A percentile compares a stretch with the other conserved stretches of the same genome.
These are phyloP conservation scores for Octodonta nipae DNA, from an alignment of 2,888 invertebrate genomes.

Conservation along the genomic window DNA sequence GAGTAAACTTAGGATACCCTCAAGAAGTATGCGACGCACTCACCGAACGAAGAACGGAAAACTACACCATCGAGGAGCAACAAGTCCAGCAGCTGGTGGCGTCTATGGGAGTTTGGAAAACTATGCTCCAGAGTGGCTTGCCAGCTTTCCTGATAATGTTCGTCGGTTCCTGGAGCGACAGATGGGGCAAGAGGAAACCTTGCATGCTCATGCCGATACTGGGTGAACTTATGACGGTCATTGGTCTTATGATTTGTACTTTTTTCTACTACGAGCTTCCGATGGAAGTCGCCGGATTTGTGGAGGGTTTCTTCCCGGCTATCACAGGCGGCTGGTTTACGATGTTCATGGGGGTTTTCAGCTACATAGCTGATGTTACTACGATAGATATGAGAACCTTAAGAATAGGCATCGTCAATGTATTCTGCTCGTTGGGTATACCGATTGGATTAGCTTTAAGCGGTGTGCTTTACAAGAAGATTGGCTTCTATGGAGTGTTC, in stretches of 20 bases:
- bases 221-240: conserved; percentile 65
- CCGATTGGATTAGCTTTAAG: conserved; percentile 81
- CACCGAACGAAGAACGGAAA: conserved; percentile 56
- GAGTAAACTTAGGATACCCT: conserved; percentile 64
- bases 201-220: conserved; percentile 73
- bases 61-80: conserved; percentile 47
- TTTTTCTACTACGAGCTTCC: conserved; percentile 67
- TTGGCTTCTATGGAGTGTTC: conserved; percentile 73
- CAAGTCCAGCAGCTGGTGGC: conserved; percentile 62
- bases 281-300: conserved; percentile 66
- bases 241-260: conserved; percentile 65
- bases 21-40: conserved; percentile 64
- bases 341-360: conserved; percentile 82
- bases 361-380: conserved; percentile 78
- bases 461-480: conserved; percentile 62
- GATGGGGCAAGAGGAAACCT: conserved; percentile 56
- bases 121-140: conserved; percentile 66
- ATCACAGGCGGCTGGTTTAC: conserved; percentile 77
- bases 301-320: conserved; percentile 70
- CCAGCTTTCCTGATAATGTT: conserved; percentile 73
- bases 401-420: conserved; percentile 75
- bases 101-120: conserved; percentile 75
- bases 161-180: conserved; percentile 66
- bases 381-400: conserved; percentile 70
- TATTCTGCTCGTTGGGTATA: conserved; percentile 76